A percentile compares a stretch with the other conserved stretches of the same genome.
phyloP scores from a whole-genome alignment of 2,797 vertebrate species.

The Tamandua tetradactyla region DNA sequence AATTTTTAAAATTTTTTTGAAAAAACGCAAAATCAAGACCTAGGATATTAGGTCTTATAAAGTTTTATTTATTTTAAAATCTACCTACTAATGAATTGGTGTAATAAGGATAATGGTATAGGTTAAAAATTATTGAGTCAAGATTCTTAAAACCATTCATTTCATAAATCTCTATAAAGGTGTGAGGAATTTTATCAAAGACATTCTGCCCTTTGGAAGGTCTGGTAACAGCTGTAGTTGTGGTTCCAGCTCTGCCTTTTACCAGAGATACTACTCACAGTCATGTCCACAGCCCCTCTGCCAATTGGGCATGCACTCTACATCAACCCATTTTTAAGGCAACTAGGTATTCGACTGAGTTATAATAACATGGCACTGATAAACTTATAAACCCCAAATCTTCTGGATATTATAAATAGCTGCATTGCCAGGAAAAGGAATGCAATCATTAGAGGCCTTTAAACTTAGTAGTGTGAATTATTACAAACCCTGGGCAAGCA shows the following conservation, averaged over 20 bases:
- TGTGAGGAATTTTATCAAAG: not conserved
- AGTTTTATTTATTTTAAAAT: constrained; percentile 37
- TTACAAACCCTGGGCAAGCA: constrained; percentile 44
- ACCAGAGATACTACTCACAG: not conserved
- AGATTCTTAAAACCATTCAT: constrained; percentile 38
- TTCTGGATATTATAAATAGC: not conserved
- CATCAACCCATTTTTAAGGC: not conserved
- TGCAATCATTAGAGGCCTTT: constrained; percentile 53
- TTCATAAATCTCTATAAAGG: not conserved
- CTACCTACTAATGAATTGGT: not conserved
- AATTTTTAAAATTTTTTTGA: not conserved
- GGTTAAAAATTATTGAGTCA: constrained; percentile 3
- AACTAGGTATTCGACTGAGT: constrained; percentile 20
- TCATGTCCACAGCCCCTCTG: not conserved
- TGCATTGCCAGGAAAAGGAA: constrained; percentile 26
- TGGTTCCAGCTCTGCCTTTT: constrained; percentile 17
- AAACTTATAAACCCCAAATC: not conserved
- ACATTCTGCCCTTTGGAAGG: constrained; percentile 1
- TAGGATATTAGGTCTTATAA: not conserved
- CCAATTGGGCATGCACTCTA: not conserved
- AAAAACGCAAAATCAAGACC: not conserved
- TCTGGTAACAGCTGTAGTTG: not conserved
- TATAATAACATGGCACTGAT: not conserved
- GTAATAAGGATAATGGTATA: not conserved
- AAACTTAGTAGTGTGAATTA: constrained; percentile 42